Evolutionary conservation across 1,140 invertebrate genomes (phyloP), one percentile per base, ranked within the genome.

Genomic region (Plutomurus gul): DNA sequence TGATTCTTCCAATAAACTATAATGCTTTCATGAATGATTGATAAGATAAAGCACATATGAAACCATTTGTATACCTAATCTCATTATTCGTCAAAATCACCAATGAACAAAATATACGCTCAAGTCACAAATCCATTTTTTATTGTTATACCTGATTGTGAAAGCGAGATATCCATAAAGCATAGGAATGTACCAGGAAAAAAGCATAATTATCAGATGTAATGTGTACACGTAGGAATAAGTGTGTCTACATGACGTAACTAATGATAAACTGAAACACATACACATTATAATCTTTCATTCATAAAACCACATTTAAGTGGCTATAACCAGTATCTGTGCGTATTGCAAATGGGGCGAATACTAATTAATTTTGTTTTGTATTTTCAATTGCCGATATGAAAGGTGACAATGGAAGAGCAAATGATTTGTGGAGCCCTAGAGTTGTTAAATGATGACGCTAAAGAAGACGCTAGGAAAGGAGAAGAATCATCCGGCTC

Each of bases 341-440:
- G 30, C 2, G n/a, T 18, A 65, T 27, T 4, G 3, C 3, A 3
- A 20, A 18, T 16, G n/a, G 43, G 5, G 43, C 5, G n/a, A 47
- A 47, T 16, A 47, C 13, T 56, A 65, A 65, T 65, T 25, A 65
- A 33, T 36, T 13, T 1, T 65, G 25, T 65, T 65, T 65, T 65
- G 56, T 65, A n/a, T 65, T 30, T 56, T 60, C 36, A 13, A 77
- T 80, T 40, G 37, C 40, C 40, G 37, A 82, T 79, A 33, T 16
- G 84, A 22, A 36, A 96, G 95, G 94, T 97, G 39, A 96, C 95
- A 0, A 87, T 97, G 79, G 95, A 97, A 87, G 94, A 96, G 85
- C 94, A 96, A 87, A 95, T 96, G 93, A 96, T 97, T 82, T 95
- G 94, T 85, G 95, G 95, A 77, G 95, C 94, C 0, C 86, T 97